Conservation (phyloP, 2,888 invertebrate genomes). For the Trisateles emortualis region DNA sequence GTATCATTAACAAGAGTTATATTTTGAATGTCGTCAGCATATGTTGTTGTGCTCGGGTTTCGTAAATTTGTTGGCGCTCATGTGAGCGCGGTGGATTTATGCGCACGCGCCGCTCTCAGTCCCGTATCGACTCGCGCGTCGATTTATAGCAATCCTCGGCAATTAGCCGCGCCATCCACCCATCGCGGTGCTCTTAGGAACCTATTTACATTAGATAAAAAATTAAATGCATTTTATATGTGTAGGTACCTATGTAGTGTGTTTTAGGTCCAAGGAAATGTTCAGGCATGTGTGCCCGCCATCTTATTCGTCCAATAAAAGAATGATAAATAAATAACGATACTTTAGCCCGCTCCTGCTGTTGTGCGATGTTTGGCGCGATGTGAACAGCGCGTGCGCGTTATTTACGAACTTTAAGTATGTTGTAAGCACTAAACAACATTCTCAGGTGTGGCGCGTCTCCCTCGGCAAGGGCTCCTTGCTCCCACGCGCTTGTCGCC, state of each 20-base stretch:
- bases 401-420: conserved; percentile 15
- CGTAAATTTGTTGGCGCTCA: conserved; percentile 43
- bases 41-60: conserved; percentile 20
- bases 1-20: conserved; percentile 38
- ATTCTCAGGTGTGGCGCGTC: conserved; percentile 14
- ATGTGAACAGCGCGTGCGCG: conserved; percentile 1
- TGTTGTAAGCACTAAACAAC: conserved; percentile 14
- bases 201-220: conserved; percentile 2
- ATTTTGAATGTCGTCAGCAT: conserved; percentile 5
- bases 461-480: conserved; percentile 4
- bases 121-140: conserved; percentile 33
- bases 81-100: conserved; percentile 15
- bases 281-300: background rate
- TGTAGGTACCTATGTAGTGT: too few species aligned
- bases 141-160: conserved; percentile 49
- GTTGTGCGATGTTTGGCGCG: conserved; percentile 1
- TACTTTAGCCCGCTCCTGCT: background rate
- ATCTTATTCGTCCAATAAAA: background rate
- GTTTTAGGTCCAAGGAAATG: too few species aligned
- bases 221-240: background rate
- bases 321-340: background rate
- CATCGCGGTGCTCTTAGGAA: background rate
- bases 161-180: conserved; percentile 34
- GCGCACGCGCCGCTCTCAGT: conserved; percentile 18
- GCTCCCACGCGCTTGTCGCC: conserved; percentile 9